These are phyloP conservation scores for Eustalomyia histrio DNA, from an alignment of 2,888 invertebrate species.

Conservation along the genomic window DNA sequence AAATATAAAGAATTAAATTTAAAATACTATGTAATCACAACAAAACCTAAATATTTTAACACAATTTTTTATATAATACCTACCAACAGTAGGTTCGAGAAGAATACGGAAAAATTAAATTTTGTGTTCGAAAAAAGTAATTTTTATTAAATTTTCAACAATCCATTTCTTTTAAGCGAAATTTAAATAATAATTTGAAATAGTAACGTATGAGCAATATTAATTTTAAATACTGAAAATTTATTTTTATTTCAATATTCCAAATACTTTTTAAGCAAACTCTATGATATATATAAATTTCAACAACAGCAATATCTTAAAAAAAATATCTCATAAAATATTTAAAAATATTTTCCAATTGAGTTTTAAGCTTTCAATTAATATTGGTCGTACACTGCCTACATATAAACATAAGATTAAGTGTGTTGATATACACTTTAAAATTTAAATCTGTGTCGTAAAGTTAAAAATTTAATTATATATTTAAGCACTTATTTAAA, in stretches of 20 bases:
- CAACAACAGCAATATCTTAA: neutral
- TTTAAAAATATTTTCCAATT: conserved; percentile 24
- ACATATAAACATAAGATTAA: conserved; percentile 18
- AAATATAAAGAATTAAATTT: conserved; percentile 15
- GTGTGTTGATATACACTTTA: conserved; percentile 16
- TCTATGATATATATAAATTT: neutral
- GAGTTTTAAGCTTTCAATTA: conserved; percentile 32
- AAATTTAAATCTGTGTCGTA: conserved; percentile 30
- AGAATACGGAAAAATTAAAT: neutral
- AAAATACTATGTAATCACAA: conserved; percentile 55
- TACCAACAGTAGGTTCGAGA: neutral
- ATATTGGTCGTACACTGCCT: conserved; percentile 9
- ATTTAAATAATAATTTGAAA: too few relatives aligned
- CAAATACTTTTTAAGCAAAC: too few relatives aligned
- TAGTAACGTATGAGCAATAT: too few relatives aligned
- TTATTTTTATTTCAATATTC: too few relatives aligned
- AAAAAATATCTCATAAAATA: neutral
- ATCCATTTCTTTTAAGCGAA: too few relatives aligned
- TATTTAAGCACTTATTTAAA: conserved; percentile 44
- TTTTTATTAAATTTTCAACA: too few relatives aligned
- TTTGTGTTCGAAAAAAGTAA: too few relatives aligned
- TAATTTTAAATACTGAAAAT: too few relatives aligned
- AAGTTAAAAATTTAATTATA: conserved; percentile 51
- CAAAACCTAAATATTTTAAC: conserved; percentile 52
- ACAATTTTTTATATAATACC: conserved; percentile 34